These are phyloP conservation scores for Catocala nupta DNA, from an alignment of 2,888 invertebrate species.

Conservation along the genomic window DNA sequence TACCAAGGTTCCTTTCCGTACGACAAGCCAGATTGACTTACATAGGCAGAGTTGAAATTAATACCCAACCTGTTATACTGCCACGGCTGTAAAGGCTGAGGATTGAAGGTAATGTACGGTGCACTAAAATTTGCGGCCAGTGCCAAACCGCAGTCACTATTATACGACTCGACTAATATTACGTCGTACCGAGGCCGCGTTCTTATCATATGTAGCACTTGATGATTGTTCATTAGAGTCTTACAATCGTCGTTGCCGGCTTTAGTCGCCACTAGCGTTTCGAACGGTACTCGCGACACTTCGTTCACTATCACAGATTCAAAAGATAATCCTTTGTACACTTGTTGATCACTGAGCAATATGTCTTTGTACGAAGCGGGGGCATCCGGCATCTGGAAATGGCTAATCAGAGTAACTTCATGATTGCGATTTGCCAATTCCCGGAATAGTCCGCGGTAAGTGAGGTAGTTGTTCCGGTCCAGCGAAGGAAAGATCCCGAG, in stretches of 20 bases:
- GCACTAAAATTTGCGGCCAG: slow-evolving; percentile 89
- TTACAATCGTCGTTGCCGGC: slow-evolving; percentile 84
- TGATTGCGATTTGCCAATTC: slow-evolving; percentile 84
- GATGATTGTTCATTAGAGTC: slow-evolving; percentile 81
- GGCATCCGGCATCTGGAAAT: slow-evolving; percentile 79
- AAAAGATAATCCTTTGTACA: slow-evolving; percentile 78
- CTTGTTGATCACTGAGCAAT: slow-evolving; percentile 76
- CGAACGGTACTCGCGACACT: slow-evolving; percentile 81
- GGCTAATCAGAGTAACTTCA: slow-evolving; percentile 85
- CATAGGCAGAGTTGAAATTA: slow-evolving; percentile 84
- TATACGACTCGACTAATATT: slow-evolving; percentile 91
- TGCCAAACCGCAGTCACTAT: slow-evolving; percentile 91
- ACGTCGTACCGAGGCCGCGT: slow-evolving; percentile 89
- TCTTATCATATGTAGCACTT: slow-evolving; percentile 83
- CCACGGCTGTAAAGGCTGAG: slow-evolving; percentile 87
- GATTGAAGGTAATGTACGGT: slow-evolving; percentile 88
- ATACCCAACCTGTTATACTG: slow-evolving; percentile 81
- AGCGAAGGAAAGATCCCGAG: slow-evolving; percentile 85
- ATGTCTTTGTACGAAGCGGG: slow-evolving; percentile 87
- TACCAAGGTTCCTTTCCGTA: slow-evolving; percentile 82
- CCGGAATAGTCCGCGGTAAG: slow-evolving; percentile 82
- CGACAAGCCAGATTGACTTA: slow-evolving; percentile 76
- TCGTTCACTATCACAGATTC: slow-evolving; percentile 83
- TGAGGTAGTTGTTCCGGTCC: slow-evolving; percentile 83
- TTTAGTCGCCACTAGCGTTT: slow-evolving; percentile 81